Conservation (phyloP, 2,113 vertebrate species). For the Prionailurus viverrinus region DNA sequence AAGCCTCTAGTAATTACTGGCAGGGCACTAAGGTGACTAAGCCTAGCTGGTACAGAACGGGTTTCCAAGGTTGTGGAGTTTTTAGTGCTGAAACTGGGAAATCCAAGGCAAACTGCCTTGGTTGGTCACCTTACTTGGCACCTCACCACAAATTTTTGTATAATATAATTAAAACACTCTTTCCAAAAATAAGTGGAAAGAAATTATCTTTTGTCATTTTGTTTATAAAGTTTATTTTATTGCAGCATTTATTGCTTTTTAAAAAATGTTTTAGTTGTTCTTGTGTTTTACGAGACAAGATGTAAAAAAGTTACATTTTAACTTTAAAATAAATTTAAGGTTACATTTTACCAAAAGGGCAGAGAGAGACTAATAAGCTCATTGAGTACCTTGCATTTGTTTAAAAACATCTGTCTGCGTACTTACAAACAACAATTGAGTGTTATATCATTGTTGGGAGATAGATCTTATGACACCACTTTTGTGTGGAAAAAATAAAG, state of each 20-base stretch:
- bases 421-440: constrained; percentile 43
- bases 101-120: neutral
- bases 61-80: neutral
- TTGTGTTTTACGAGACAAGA: constrained; percentile 27
- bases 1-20: neutral
- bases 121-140: neutral
- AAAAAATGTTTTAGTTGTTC: neutral
- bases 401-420: constrained; percentile 30
- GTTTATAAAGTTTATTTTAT: neutral
- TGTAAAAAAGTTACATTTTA: constrained; percentile 43
- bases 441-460: constrained; percentile 46
- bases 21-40: neutral
- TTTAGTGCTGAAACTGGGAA: constrained; percentile 24
- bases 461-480: constrained; percentile 16
- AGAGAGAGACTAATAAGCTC: constrained; percentile 34
- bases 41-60: neutral
- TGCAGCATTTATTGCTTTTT: neutral
- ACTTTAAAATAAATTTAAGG: constrained; percentile 44
- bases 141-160: neutral
- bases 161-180: constrained; percentile 4
- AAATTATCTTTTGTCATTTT: constrained; percentile 47
- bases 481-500: constrained; percentile 48
- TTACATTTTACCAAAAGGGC: constrained; percentile 27
- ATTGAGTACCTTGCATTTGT: constrained; percentile 46
- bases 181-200: constrained; percentile 19